phyloP scores from a whole-genome alignment of 2,797 vertebrate genomes.

The Eulemur rubriventer region DNA sequence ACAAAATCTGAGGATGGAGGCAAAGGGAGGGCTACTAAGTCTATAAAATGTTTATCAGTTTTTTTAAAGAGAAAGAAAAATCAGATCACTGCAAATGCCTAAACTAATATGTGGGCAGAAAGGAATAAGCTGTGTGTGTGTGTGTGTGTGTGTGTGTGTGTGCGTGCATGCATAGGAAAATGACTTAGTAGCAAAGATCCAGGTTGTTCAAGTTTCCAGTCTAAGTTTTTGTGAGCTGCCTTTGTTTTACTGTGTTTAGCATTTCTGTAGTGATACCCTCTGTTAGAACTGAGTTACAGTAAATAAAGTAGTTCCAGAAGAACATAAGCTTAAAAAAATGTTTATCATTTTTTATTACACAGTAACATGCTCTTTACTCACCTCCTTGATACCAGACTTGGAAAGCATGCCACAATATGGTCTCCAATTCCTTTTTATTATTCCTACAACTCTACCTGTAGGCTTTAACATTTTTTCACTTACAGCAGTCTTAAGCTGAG shows the following conservation, averaged over 20 bases:
- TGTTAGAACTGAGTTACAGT: background rate
- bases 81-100: background rate
- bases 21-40: background rate
- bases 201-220: background rate
- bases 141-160: background rate
- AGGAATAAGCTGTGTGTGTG: background rate
- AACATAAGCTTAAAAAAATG: background rate
- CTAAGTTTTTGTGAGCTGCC: background rate
- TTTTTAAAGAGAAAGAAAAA: background rate
- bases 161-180: background rate
- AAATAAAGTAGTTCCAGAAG: background rate
- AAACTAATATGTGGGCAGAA: background rate
- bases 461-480: constrained; percentile 88
- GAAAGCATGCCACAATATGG: constrained; percentile 97
- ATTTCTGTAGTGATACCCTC: background rate
- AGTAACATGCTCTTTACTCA: constrained; percentile 61
- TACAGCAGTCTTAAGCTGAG: constrained; percentile 87
- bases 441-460: constrained; percentile 94
- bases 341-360: background rate
- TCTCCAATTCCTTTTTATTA: constrained; percentile 98
- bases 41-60: background rate
- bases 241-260: background rate
- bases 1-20: background rate
- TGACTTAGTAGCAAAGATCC: background rate
- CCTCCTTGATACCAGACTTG: constrained; percentile 94